Base-by-base conservation (phyloP, 2,797 vertebrate genomes). In the Coregonus sp. region DNA sequence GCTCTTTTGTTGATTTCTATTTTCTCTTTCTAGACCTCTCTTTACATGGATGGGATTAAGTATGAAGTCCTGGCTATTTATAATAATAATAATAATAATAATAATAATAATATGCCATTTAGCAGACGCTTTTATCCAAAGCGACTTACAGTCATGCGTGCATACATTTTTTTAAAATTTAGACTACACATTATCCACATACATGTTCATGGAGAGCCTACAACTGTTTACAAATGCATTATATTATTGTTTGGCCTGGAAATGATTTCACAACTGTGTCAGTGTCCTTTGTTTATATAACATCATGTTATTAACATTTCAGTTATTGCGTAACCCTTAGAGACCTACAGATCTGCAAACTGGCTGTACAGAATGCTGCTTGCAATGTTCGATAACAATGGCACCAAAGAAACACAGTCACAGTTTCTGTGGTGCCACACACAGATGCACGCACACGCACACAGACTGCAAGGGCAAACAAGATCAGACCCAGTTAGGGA, bases 21-120 rank as follows among this genome's bases (percentile, higher is more conserved):
- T 40, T 79, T 35, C 69, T 66, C 56, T 15, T 56, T 59, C 75
- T 35, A 59, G 65, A 67, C 15, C 66, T 76, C 70, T 68, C 59
- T 80, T n/a, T 59, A 75, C 73, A 11, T 29, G 20, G 5, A 52
- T 29, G 25, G 70, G 69, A 80, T 75, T 79, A 74, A 65, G 51
- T 29, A 61, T 2, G 29, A 79, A 50, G 56, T 68, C 65, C 70
- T 20, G 31, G 56, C 35, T 75, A 61, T 12, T 25, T n/a, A n/a
- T n/a, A n/a, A n/a, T n/a, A n/a, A n/a, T n/a, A n/a, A n/a, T n/a
- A n/a, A n/a, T n/a, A n/a, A n/a, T n/a, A n/a, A n/a, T n/a, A n/a
- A n/a, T n/a, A n/a, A n/a, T n/a, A n/a, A n/a, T n/a, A n/a, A n/a
- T n/a, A n/a, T n/a, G n/a, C n/a, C n/a, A n/a, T n/a, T n/a, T n/a